phyloP scores from a whole-genome alignment of 1,140 invertebrate species.

The Mya arenaria region DNA sequence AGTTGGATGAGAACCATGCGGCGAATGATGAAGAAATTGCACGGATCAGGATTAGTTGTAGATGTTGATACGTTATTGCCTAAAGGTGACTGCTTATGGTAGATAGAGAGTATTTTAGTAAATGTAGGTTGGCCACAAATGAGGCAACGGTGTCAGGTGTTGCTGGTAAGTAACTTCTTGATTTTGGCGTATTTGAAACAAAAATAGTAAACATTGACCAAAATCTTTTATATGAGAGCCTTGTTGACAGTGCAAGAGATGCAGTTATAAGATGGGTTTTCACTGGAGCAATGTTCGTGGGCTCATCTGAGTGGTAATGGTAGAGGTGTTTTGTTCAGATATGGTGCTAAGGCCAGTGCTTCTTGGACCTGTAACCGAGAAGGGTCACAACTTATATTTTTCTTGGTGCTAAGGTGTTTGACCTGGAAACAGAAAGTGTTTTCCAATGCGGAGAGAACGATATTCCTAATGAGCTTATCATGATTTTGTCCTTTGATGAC shows the following conservation, averaged over 20 bases:
- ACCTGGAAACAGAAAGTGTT: conserved; percentile 2
- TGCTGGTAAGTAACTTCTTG: neutral
- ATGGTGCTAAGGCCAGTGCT: neutral
- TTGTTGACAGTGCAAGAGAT: neutral
- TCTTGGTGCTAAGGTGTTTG: neutral
- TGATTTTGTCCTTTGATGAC: conserved; percentile 2
- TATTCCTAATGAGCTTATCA: conserved; percentile 22
- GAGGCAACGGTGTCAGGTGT: neutral
- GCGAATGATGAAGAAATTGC: neutral
- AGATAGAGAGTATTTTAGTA: neutral
- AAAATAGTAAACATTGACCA: neutral
- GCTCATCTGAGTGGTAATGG: neutral
- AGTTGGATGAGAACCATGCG: neutral
- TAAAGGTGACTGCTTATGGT: neutral
- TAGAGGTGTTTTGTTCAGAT: conserved; percentile 7
- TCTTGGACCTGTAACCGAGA: conserved; percentile 8
- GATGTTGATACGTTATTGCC: neutral
- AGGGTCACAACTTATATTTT: conserved; percentile 12
- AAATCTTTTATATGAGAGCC: neutral
- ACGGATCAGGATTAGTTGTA: neutral
- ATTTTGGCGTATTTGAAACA: neutral
- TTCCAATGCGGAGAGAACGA: conserved; percentile 1
- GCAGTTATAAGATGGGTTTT: neutral
- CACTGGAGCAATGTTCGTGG: neutral
- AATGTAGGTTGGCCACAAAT: neutral